phyloP scores from a whole-genome alignment of 2,113 vertebrate species.

The Percina caprodes region DNA sequence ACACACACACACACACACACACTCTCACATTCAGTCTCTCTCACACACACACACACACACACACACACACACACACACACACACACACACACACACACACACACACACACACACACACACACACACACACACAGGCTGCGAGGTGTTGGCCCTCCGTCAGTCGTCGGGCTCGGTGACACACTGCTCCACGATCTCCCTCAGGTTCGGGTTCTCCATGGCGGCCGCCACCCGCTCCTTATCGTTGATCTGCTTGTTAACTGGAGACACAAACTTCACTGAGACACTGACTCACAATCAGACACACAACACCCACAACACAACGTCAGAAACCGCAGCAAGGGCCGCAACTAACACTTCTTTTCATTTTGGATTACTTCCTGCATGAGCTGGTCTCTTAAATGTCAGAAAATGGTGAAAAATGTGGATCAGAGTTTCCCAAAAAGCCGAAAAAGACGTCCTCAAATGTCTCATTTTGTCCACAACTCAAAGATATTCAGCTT shows the following conservation, averaged over 20 bases:
- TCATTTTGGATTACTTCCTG: too few species aligned
- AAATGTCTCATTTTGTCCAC: too few species aligned
- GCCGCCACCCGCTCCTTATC: conserved; percentile 99
- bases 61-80: background rate
- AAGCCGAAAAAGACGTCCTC: too few species aligned
- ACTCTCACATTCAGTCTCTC: background rate
- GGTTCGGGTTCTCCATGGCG: conserved; percentile 96
- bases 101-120: background rate
- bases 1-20: background rate
- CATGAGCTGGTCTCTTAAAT: too few species aligned
- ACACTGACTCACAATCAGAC: background rate
- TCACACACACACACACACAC: background rate
- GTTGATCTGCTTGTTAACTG: conserved; percentile 99
- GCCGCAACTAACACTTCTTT: too few species aligned
- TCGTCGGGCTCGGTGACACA: conserved; percentile 94
- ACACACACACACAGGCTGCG: background rate
- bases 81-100: background rate
- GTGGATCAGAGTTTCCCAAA: too few species aligned
- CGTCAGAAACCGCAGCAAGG: too few species aligned
- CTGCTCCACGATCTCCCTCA: conserved; percentile 96
- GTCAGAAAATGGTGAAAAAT: too few species aligned
- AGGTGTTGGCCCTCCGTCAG: conserved; percentile 45
- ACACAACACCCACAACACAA: too few species aligned
- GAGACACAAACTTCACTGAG: conserved; percentile 31
- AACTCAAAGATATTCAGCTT: too few species aligned